These are phyloP conservation scores for Dasyurus viverrinus DNA, from an alignment of 2,113 vertebrate genomes.

Conservation along the genomic window DNA sequence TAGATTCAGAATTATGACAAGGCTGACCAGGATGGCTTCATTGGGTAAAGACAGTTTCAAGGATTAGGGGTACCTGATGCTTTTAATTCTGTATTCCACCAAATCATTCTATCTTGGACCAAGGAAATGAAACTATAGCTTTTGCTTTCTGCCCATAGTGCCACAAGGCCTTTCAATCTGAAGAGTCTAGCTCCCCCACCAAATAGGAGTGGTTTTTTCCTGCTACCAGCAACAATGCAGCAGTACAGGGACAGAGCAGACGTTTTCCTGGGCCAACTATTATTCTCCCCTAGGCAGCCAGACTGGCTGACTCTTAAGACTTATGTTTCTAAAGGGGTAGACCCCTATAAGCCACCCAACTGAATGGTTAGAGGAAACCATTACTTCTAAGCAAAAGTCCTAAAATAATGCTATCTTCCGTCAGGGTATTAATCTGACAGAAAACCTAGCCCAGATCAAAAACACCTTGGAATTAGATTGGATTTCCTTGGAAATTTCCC, in stretches of 20 bases:
- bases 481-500: conserved; percentile 63
- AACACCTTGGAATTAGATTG: conserved; percentile 26
- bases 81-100: neutral
- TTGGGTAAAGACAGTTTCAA: neutral
- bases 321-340: neutral
- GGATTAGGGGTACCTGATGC: neutral
- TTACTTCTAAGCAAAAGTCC: conserved; percentile 48
- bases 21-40: neutral
- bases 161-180: neutral
- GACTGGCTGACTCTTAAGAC: conserved; percentile 50
- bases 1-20: neutral
- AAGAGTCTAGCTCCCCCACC: neutral
- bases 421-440: conserved; percentile 4
- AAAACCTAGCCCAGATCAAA: conserved; percentile 39
- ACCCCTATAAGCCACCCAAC: neutral
- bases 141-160: neutral
- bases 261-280: neutral
- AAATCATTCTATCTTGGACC: neutral
- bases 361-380: conserved; percentile 64
- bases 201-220: neutral
- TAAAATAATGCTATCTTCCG: conserved; percentile 22
- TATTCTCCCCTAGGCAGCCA: conserved; percentile 26
- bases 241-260: neutral
- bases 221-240: neutral
- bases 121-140: neutral